Evolutionary conservation across 2,797 vertebrate genomes (phyloP).

Genomic region (Eptatretus atami): DNA sequence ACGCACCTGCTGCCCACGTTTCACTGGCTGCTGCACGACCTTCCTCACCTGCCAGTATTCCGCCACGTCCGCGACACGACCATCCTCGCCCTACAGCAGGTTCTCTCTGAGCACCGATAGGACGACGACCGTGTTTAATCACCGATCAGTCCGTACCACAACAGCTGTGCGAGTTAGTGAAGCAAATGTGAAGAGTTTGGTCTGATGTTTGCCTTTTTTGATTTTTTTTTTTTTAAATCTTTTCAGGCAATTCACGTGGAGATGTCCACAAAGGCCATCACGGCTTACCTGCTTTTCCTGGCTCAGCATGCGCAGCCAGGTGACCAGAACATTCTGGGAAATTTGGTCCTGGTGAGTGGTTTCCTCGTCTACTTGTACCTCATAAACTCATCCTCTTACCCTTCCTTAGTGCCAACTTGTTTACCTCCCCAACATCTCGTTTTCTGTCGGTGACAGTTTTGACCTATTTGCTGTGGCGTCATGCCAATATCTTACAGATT

Average conservation of each 20-base stretch:
- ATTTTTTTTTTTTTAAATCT: neutral
- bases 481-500: too few relatives aligned
- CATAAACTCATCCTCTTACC: too few relatives aligned
- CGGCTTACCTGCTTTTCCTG: slow-evolving; percentile 80
- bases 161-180: too few relatives aligned
- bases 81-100: slow-evolving; percentile 64
- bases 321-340: slow-evolving; percentile 64
- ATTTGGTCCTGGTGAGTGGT: slow-evolving; percentile 50
- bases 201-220: neutral
- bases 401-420: too few relatives aligned
- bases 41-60: slow-evolving; percentile 59
- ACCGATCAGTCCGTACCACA: too few relatives aligned
- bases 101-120: slow-evolving; percentile 10
- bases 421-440: too few relatives aligned
- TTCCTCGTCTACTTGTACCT: too few relatives aligned
- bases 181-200: too few relatives aligned
- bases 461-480: too few relatives aligned
- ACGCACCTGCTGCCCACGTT: slow-evolving; percentile 42
- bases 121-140: too few relatives aligned
- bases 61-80: slow-evolving; percentile 56
- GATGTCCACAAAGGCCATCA: slow-evolving; percentile 77
- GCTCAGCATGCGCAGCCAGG: slow-evolving; percentile 77
- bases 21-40: slow-evolving; percentile 71
- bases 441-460: too few relatives aligned
- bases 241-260: slow-evolving; percentile 82